Evolutionary conservation across 2,113 vertebrate species (phyloP), one percentile per base, ranked within the genome.

Genomic region (Regulus satrapa): DNA sequence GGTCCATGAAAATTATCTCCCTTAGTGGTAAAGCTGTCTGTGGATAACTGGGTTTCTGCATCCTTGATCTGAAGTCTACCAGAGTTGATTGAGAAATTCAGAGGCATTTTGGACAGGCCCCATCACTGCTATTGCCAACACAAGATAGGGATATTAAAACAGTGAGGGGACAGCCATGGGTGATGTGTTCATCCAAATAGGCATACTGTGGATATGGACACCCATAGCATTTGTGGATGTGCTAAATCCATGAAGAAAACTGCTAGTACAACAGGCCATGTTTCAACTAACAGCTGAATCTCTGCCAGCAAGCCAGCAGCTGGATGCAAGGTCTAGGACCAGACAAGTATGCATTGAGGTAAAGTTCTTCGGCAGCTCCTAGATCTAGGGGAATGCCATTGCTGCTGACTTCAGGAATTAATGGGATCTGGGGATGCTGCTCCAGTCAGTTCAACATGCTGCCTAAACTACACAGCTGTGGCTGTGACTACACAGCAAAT

Each of bases 141-240:
- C 0, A 1, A 52, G 38, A 31, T 46, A 48, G 0, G 0, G 34
- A 34, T 58, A 45, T 32, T n/a, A 54, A 86, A 81, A 18, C 1
- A 1, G 12, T 36, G 38, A 85, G 38, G 13, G 36, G 31, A 74
- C 45, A 83, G 34, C 32, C 29, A 12, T 3, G 8, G 23, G 5
- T n/a, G 25, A 36, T 3, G 0, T 25, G 5, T 54, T 72, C 49
- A 59, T 51, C 26, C 68, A 80, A 72, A 46, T 0, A 41, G 20
- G 18, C n/a, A n/a, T n/a, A n/a, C n/a, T n/a, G n/a, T n/a, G n/a
- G n/a, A n/a, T n/a, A n/a, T n/a, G n/a, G n/a, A n/a, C n/a, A n/a
- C n/a, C 17, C 29, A 31, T 3, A 72, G 32, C 23, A 38, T 28
- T 54, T 79, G 43, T 19, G 46, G 48, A 54, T 7, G 1, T 62